Evolutionary conservation across 2,797 vertebrate genomes (phyloP).

Genomic region (Anguilla megastoma): DNA sequence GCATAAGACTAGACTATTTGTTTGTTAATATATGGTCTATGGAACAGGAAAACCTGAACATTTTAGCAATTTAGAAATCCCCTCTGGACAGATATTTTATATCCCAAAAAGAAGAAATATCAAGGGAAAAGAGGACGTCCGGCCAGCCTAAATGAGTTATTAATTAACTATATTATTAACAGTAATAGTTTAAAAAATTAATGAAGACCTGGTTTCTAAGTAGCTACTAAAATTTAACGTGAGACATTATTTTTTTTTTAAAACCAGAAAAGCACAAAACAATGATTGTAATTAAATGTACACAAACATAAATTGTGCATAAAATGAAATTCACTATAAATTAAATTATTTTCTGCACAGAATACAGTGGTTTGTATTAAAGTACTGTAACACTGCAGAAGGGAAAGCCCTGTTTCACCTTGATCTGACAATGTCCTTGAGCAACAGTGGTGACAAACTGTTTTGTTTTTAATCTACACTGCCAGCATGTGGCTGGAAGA

Average conservation of each 20-base stretch:
- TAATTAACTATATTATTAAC: too few relatives aligned
- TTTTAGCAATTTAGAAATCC: too few relatives aligned
- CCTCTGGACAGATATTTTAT: background rate
- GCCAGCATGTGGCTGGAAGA: slow-evolving; percentile 47
- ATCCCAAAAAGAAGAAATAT: background rate
- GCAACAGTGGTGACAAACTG: slow-evolving; percentile 37
- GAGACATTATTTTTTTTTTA: background rate
- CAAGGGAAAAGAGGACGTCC: background rate
- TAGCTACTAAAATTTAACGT: background rate
- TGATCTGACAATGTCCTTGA: slow-evolving; percentile 45
- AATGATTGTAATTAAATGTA: background rate
- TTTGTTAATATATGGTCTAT: too few relatives aligned
- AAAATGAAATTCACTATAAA: background rate
- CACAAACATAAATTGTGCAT: background rate
- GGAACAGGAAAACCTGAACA: too few relatives aligned
- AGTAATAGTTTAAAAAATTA: background rate
- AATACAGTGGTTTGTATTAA: background rate
- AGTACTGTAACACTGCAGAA: background rate
- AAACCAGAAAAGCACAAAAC: background rate
- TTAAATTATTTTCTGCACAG: background rate
- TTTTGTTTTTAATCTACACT: slow-evolving; percentile 14
- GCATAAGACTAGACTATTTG: too few relatives aligned
- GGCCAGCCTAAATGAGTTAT: background rate
- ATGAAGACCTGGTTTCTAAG: background rate
- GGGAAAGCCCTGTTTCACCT: slow-evolving; percentile 39